These are phyloP conservation scores for Jacana jacana DNA, from an alignment of 2,113 vertebrate genomes.

Conservation along the genomic window DNA sequence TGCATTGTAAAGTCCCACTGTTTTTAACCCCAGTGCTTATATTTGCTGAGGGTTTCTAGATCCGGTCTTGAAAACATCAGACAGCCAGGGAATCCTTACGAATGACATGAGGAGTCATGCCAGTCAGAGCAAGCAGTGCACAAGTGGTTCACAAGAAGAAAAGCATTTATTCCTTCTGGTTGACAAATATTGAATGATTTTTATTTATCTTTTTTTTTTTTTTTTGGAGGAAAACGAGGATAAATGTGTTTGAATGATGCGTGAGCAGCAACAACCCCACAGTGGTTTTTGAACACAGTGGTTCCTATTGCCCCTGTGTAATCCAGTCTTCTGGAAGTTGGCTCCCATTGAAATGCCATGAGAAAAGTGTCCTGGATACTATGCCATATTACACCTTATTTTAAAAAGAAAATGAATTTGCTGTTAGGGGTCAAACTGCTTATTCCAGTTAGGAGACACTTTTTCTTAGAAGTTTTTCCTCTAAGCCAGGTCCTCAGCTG, in stretches of 20 bases:
- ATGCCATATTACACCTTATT: not conserved
- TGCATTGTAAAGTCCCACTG: rapidly evolving
- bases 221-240: not conserved
- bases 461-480: not conserved
- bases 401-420: not conserved
- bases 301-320: not conserved
- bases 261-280: not conserved
- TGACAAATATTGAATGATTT: not conserved
- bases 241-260: not conserved
- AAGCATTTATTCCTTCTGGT: not conserved
- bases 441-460: not conserved
- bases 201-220: no score
- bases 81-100: rapidly evolving
- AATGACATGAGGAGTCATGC: not conserved
- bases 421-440: not conserved
- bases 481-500: not conserved
- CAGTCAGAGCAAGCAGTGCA: not conserved
- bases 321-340: not conserved
- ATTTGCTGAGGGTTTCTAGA: not conserved
- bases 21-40: not conserved
- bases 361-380: not conserved
- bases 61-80: not conserved
- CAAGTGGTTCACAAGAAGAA: not conserved
- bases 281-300: not conserved
- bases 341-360: not conserved